Evolutionary conservation across 2,113 vertebrate species (phyloP).

Genomic region (Ginglymostoma cirratum): DNA sequence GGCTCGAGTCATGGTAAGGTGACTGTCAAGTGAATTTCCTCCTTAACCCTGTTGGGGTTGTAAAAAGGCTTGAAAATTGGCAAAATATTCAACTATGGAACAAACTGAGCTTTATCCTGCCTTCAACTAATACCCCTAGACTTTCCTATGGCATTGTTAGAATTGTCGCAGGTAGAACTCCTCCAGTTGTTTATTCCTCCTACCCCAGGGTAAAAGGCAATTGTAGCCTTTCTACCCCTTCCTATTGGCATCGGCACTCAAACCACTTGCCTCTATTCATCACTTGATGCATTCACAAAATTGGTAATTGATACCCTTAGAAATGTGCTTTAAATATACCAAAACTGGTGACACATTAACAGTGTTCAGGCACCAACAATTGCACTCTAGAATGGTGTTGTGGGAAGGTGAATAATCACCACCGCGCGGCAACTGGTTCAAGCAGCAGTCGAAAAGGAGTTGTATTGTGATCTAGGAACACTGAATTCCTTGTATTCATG

Average conservation of each 20-base stretch:
- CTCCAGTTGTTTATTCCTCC: not conserved
- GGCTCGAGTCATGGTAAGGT: not conserved
- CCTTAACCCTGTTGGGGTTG: not conserved
- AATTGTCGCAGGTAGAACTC: not conserved
- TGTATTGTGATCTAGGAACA: not conserved
- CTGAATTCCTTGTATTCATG: not conserved
- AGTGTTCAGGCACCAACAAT: not conserved
- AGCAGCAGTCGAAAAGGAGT: not conserved
- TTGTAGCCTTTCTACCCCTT: not conserved
- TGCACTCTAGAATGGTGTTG: not conserved
- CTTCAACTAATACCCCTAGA: not conserved
- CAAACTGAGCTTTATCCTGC: too few species aligned
- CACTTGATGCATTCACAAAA: not conserved
- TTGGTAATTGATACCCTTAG: not conserved
- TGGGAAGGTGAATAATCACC: not conserved
- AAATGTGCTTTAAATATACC: not conserved
- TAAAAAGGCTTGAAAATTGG: not conserved
- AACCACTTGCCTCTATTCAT: not conserved
- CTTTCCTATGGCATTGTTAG: too few species aligned
- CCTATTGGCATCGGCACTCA: not conserved
- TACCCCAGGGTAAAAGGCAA: not conserved
- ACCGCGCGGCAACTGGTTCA: not conserved
- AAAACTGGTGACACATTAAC: not conserved
- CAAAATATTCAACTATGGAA: not conserved
- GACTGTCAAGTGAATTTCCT: not conserved